A percentile compares a stretch with the other conserved stretches of the same genome.
Conservation (phyloP, 2,113 vertebrate species). For the Nyctibius bracteatus region DNA sequence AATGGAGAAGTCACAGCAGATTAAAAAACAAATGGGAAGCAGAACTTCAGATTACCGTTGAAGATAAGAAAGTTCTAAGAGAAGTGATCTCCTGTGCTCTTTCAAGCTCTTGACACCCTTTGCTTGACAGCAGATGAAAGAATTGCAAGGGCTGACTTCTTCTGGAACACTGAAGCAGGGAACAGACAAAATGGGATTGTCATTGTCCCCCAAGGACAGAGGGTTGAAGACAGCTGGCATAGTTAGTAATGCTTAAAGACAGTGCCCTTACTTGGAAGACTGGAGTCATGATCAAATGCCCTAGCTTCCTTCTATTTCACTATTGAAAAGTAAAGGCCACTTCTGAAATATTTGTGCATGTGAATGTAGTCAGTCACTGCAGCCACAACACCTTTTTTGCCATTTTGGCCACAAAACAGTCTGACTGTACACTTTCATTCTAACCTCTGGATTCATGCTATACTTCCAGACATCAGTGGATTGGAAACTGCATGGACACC, state of each 20-base stretch:
- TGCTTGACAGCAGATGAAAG: background rate
- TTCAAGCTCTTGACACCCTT: background rate
- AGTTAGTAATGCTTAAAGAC: background rate
- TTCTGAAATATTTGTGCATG: background rate
- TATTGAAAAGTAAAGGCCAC: background rate
- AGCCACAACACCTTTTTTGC: background rate
- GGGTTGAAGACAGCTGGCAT: background rate
- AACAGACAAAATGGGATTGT: background rate
- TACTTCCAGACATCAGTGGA: background rate
- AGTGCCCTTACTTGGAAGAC: background rate
- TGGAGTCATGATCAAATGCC: background rate
- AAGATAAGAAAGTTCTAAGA: background rate
- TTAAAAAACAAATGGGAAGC: constrained; percentile 11
- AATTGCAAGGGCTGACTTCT: background rate
- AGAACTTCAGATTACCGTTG: background rate
- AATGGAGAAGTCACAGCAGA: constrained; percentile 25
- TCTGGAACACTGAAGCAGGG: background rate
- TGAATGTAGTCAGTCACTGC: background rate
- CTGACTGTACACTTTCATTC: background rate
- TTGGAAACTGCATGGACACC: background rate
- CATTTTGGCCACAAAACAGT: background rate
- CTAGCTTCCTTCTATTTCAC: background rate
- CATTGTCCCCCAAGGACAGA: background rate
- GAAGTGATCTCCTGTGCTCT: background rate
- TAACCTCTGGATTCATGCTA: background rate